A percentile compares a stretch with the other conserved stretches of the same genome.
phyloP scores from a whole-genome alignment of 2,888 invertebrate species.

The Iselma pallidipennis region DNA sequence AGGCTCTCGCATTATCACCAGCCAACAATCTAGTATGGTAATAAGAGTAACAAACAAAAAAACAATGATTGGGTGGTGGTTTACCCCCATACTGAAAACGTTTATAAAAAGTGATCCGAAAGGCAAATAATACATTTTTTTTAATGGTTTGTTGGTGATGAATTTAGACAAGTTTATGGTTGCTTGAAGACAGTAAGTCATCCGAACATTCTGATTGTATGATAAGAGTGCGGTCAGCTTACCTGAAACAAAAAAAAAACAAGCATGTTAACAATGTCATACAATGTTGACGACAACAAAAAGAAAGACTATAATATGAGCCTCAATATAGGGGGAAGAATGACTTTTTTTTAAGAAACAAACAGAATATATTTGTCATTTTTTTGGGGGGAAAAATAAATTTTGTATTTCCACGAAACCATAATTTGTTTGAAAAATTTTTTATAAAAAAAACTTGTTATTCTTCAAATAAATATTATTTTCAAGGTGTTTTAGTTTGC shows the following conservation, averaged over 20 bases:
- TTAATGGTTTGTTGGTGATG: neutral
- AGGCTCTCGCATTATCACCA: neutral
- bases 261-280: conserved; percentile 51
- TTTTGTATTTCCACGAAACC: neutral
- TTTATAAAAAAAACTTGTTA: neutral
- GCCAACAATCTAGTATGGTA: neutral
- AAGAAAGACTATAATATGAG: neutral
- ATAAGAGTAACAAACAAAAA: neutral
- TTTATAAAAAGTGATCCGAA: neutral
- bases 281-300: conserved; percentile 28
- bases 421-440: neutral
- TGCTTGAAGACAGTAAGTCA: conserved; percentile 15
- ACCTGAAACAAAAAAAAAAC: conserved; percentile 52
- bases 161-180: conserved; percentile 9
- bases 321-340: neutral
- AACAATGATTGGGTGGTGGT: neutral
- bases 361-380: neutral
- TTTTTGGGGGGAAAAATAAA: neutral
- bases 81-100: neutral
- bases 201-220: conserved; percentile 34
- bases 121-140: neutral
- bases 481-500: neutral
- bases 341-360: neutral
- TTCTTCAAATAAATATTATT: neutral
- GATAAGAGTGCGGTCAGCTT: conserved; percentile 50